Evolutionary conservation across 2,888 invertebrate genomes (phyloP).

Genomic region (Platypus cylindrus): DNA sequence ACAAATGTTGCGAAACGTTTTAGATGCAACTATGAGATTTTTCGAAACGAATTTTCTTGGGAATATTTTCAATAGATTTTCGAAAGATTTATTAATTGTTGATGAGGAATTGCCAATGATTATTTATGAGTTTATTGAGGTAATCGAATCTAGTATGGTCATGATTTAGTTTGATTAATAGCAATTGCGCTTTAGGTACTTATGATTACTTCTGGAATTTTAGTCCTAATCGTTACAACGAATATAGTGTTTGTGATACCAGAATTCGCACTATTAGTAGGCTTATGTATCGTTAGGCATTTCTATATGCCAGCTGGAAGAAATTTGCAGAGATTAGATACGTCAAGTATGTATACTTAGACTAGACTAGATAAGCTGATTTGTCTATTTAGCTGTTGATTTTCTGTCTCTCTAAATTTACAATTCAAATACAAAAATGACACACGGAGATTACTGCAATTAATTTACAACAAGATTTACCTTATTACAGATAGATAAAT

Average conservation of each 20-base stretch:
- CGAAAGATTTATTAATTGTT: slow-evolving; percentile 54
- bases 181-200: slow-evolving; percentile 16
- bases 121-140: slow-evolving; percentile 17
- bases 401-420: too few relatives aligned
- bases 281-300: slow-evolving; percentile 16
- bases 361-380: too few relatives aligned
- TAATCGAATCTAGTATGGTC: too few relatives aligned
- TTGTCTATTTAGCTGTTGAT: too few relatives aligned
- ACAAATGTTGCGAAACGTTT: slow-evolving; percentile 42
- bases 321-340: slow-evolving; percentile 20
- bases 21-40: slow-evolving; percentile 39
- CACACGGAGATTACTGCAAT: too few relatives aligned
- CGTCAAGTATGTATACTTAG: slow-evolving; percentile 23
- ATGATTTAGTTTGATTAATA: too few relatives aligned
- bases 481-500: too few relatives aligned
- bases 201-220: slow-evolving; percentile 16
- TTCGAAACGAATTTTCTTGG: slow-evolving; percentile 28
- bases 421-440: too few relatives aligned
- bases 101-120: slow-evolving; percentile 36
- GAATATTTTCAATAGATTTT: slow-evolving; percentile 43
- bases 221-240: slow-evolving; percentile 17
- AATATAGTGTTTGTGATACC: slow-evolving; percentile 18
- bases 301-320: slow-evolving; percentile 21
- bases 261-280: slow-evolving; percentile 9
- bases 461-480: too few relatives aligned